Percentiles rank a stretch among this genome's conserved stretches.
Evolutionary conservation across 2,113 vertebrate species (phyloP).

Genomic region (Oryctolagus cuniculus): DNA sequence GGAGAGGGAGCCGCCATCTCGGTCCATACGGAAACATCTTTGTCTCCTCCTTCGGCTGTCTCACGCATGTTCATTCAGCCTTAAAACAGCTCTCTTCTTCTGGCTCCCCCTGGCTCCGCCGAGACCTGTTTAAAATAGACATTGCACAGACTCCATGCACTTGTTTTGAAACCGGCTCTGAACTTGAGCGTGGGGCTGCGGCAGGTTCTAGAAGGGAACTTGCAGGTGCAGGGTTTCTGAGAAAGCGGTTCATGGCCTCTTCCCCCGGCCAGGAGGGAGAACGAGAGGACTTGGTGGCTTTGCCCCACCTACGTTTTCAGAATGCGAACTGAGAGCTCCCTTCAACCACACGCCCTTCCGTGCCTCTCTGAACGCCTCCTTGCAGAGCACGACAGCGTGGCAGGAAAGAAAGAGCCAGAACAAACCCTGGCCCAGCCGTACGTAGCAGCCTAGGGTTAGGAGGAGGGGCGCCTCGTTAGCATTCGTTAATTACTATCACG

Average conservation of each 20-base stretch:
- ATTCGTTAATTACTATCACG: background rate
- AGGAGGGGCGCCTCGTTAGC: background rate
- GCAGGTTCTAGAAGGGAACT: background rate
- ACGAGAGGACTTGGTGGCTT: background rate
- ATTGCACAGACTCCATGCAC: fast-evolving
- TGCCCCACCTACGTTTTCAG: background rate
- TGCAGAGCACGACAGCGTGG: fast-evolving
- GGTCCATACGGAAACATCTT: fast-evolving
- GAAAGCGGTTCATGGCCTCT: background rate
- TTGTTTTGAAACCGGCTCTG: background rate
- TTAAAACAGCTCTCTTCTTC: background rate
- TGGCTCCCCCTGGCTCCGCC: background rate
- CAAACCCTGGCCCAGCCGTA: too few relatives aligned
- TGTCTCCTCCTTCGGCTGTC: background rate
- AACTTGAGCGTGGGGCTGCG: background rate
- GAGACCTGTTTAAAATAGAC: background rate
- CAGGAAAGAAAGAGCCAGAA: background rate
- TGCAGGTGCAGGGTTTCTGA: background rate
- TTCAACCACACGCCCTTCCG: fast-evolving
- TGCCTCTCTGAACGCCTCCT: background rate
- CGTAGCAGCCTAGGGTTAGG: background rate
- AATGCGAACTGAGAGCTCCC: background rate
- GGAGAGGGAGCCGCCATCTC: background rate
- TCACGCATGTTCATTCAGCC: background rate
- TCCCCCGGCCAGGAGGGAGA: background rate